Evolutionary conservation across 2,113 vertebrate genomes (phyloP).

Genomic region (Callipepla californica): DNA sequence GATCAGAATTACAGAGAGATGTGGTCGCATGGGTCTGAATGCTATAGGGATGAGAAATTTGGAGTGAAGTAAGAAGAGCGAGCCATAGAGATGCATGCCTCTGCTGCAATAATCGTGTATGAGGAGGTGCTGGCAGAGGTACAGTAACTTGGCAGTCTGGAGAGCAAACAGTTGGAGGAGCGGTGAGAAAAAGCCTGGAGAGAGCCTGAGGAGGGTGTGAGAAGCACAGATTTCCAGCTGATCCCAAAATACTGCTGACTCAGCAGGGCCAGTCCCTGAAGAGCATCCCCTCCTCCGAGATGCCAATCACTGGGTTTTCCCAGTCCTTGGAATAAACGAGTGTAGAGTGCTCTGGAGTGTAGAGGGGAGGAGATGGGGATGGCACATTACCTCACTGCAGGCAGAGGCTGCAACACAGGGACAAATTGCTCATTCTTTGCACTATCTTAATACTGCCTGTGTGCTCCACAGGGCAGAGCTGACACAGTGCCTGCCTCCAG

Average conservation of each 20-base stretch:
- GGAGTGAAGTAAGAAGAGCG: not conserved
- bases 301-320: not conserved
- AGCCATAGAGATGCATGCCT: not conserved
- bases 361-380: not conserved
- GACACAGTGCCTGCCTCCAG: not conserved
- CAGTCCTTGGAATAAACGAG: not conserved
- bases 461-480: not conserved
- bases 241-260: slow-evolving; percentile 8
- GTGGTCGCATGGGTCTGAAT: rapidly evolving
- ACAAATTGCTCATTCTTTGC: not conserved
- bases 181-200: not conserved
- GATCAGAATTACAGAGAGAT: not conserved
- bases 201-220: slow-evolving; percentile 28
- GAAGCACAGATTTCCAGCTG: slow-evolving; percentile 31
- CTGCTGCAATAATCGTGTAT: not conserved
- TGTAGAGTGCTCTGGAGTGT: not conserved
- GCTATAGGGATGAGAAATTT: not conserved
- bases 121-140: not conserved
- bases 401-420: rapidly evolving
- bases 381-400: not conserved
- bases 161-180: not conserved
- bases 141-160: not conserved
- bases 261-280: not conserved
- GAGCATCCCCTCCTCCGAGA: not conserved
- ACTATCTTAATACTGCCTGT: not conserved